Percentiles rank a stretch among this genome's conserved stretches.
Conservation (phyloP, 2,797 vertebrate species). For the Geotria australis region DNA sequence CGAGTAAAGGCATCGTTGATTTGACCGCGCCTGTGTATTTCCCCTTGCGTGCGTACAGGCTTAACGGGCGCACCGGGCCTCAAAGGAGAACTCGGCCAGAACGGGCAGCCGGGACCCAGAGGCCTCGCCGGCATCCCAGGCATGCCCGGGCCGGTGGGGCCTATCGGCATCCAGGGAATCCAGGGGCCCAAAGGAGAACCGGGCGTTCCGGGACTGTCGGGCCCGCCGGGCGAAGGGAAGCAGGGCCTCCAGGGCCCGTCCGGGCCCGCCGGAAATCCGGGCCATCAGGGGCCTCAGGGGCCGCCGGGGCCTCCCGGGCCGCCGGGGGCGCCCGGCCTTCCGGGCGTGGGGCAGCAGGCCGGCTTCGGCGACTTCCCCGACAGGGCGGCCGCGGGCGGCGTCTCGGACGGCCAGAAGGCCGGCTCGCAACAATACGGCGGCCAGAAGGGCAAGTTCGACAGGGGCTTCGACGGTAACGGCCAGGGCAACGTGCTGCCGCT, state of each 20-base stretch:
- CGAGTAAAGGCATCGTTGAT: no score
- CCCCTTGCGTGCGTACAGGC: slow-evolving; percentile 8
- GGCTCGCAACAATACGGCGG: slow-evolving; percentile 40
- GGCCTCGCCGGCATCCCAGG: slow-evolving; percentile 84
- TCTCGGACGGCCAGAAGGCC: slow-evolving; percentile 26
- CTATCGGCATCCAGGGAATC: slow-evolving; percentile 63
- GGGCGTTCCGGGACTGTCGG: slow-evolving; percentile 39
- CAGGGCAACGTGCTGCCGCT: slow-evolving; percentile 7
- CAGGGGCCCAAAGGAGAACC: slow-evolving; percentile 57
- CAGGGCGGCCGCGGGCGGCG: slow-evolving; percentile 36
- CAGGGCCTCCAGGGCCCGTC: slow-evolving; percentile 43
- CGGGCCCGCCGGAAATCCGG: slow-evolving; percentile 51
- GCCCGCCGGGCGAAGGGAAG: slow-evolving; percentile 36
- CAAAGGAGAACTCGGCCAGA: slow-evolving; percentile 53
- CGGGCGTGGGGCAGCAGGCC: slow-evolving; percentile 26
- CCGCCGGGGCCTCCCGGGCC: slow-evolving; percentile 52
- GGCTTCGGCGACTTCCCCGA: slow-evolving; percentile 38
- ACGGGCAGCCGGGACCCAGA: slow-evolving; percentile 48
- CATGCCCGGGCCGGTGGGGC: slow-evolving; percentile 59
- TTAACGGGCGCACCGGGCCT: slow-evolving; percentile 23
- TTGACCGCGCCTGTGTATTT: no score
- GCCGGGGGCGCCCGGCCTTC: slow-evolving; percentile 38
- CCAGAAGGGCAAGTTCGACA: slow-evolving; percentile 12
- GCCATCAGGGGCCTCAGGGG: slow-evolving; percentile 29
- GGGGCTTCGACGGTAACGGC: background rate